phyloP scores from a whole-genome alignment of 2,113 vertebrate genomes.

The Muntiacus reevesi region DNA sequence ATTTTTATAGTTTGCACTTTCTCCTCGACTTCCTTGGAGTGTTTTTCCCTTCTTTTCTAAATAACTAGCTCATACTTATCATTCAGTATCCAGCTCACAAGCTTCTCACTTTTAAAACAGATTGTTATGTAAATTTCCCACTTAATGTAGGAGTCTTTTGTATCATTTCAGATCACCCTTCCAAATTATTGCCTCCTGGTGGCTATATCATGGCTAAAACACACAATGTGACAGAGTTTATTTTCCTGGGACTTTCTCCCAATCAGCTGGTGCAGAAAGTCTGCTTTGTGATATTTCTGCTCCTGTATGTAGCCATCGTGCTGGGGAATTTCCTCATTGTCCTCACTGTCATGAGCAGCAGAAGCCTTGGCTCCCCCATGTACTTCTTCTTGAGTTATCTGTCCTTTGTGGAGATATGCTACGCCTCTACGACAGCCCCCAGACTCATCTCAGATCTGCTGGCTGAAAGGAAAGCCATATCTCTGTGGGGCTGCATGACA shows the following conservation, averaged over 20 bases:
- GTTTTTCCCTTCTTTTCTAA: background rate
- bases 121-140: background rate
- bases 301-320: too few species aligned
- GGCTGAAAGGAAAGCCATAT: too few species aligned
- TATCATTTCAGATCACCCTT: background rate
- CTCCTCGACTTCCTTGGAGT: background rate
- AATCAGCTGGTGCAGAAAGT: background rate
- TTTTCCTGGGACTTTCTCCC: slow-evolving; percentile 48
- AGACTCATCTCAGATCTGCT: too few species aligned
- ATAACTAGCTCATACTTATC: background rate
- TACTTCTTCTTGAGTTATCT: too few species aligned
- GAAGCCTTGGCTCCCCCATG: too few species aligned
- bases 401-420: too few species aligned
- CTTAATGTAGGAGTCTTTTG: background rate
- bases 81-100: background rate
- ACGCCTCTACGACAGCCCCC: too few species aligned
- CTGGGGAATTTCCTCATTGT: too few species aligned
- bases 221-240: slow-evolving; percentile 40
- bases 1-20: background rate
- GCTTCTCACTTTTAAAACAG: background rate
- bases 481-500: too few species aligned
- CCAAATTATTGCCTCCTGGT: background rate
- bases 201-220: background rate
- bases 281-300: background rate
- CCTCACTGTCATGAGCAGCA: too few species aligned